Conservation (phyloP, 2,888 invertebrate genomes). For the Aquatica leii region DNA sequence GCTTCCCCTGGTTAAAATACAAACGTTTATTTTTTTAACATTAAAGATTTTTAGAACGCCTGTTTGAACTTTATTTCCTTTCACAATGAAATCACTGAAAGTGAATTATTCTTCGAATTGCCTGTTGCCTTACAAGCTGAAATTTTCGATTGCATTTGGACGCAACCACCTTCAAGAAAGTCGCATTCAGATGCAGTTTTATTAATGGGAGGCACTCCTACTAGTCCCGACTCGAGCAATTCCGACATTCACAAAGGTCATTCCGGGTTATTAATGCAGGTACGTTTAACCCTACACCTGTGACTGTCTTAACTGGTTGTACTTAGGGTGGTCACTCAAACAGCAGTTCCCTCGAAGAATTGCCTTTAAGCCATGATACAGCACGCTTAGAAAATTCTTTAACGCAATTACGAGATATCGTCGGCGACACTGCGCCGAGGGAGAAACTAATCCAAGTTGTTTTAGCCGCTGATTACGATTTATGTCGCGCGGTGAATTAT, state of each 20-base stretch:
- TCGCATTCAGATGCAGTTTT: conserved; percentile 43
- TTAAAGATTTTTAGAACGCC: conserved; percentile 62
- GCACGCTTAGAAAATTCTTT: conserved; percentile 62
- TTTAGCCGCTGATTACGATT: conserved; percentile 67
- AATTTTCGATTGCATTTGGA: conserved; percentile 63
- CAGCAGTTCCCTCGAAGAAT: conserved; percentile 52
- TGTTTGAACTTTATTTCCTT: conserved; percentile 65
- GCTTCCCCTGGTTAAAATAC: no score
- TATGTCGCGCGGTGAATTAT: conserved; percentile 67
- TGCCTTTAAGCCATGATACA: conserved; percentile 51
- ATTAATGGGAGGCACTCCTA: conserved; percentile 37
- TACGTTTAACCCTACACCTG: conserved; percentile 1
- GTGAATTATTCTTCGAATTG: conserved; percentile 66
- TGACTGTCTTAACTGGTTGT: conserved; percentile 23
- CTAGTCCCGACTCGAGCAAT: conserved; percentile 41
- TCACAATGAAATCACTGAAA: conserved; percentile 64
- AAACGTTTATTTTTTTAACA: background rate
- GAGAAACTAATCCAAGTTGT: conserved; percentile 64
- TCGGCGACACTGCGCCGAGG: conserved; percentile 63
- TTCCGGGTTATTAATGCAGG: conserved; percentile 26
- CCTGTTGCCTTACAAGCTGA: conserved; percentile 67
- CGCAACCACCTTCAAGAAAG: conserved; percentile 44
- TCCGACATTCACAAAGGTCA: conserved; percentile 42
- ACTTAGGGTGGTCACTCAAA: conserved; percentile 48
- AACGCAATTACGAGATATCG: conserved; percentile 62